Percentiles rank a stretch among this genome's conserved stretches.
These are phyloP conservation scores for Sinella curviseta DNA, from an alignment of 1,140 invertebrate species.

Conservation along the genomic window DNA sequence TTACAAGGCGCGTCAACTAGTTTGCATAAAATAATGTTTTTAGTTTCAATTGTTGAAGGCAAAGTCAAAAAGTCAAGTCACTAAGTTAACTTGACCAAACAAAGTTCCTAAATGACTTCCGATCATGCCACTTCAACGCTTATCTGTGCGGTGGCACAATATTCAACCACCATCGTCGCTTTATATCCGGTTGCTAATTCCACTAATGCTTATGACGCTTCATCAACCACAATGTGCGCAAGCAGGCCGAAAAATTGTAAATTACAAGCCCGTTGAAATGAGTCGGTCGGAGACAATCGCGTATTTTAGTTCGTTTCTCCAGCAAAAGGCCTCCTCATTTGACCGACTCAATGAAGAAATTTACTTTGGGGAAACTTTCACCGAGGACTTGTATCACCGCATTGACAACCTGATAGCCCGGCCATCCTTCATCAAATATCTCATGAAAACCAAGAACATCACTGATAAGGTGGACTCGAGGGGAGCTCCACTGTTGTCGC, in stretches of 20 bases:
- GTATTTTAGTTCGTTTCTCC: background rate
- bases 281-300: background rate
- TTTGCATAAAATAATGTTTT: too few species aligned
- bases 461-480: background rate
- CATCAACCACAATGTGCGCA: too few species aligned
- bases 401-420: background rate
- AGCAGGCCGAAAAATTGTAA: background rate
- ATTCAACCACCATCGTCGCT: too few species aligned
- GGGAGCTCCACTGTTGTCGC: background rate
- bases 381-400: background rate
- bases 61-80: too few species aligned
- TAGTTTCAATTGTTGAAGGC: too few species aligned
- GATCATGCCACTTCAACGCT: too few species aligned
- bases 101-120: too few species aligned
- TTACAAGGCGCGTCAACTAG: too few species aligned
- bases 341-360: background rate
- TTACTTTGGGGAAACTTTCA: background rate
- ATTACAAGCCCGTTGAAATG: background rate
- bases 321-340: background rate
- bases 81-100: too few species aligned
- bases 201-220: too few species aligned
- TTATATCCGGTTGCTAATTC: too few species aligned
- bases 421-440: background rate
- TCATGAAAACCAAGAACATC: background rate
- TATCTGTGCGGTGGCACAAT: too few species aligned